phyloP scores from a whole-genome alignment of 2,888 invertebrate genomes.

The Hipparchia sbordonii region DNA sequence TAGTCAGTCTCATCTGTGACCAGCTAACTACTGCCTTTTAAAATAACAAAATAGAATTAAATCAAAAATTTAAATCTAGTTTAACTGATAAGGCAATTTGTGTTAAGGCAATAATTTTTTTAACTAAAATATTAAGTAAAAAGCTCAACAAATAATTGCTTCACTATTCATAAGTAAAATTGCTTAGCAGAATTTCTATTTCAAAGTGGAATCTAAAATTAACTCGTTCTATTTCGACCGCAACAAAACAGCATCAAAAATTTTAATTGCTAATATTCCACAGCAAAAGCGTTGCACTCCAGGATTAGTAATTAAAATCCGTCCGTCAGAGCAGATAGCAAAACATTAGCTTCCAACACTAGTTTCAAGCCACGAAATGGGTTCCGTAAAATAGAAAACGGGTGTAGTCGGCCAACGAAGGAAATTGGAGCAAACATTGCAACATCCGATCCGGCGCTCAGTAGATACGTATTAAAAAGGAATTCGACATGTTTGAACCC shows the following conservation, averaged over 20 bases:
- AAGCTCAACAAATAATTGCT: background rate
- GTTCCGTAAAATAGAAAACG: constrained; percentile 58
- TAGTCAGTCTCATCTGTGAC: too few relatives aligned
- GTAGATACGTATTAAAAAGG: constrained; percentile 47
- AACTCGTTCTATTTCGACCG: constrained; percentile 8
- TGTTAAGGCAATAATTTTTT: too few relatives aligned
- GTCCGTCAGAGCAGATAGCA: constrained; percentile 34
- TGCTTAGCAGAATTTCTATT: constrained; percentile 3
- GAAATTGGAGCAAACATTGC: constrained; percentile 79
- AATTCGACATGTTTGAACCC: constrained; percentile 44
- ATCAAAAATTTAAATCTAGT: too few relatives aligned
- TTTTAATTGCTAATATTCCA: constrained; percentile 19
- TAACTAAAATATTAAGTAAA: too few relatives aligned
- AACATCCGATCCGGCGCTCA: constrained; percentile 51
- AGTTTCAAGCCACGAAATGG: constrained; percentile 39
- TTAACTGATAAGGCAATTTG: too few relatives aligned
- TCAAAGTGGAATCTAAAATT: background rate
- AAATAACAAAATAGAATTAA: too few relatives aligned
- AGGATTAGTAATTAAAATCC: constrained; percentile 35
- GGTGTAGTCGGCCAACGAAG: constrained; percentile 57
- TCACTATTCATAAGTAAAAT: background rate
- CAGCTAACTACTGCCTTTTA: too few relatives aligned
- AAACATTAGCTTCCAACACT: constrained; percentile 38
- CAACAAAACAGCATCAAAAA: constrained; percentile 12
- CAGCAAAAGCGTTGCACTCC: constrained; percentile 13